phyloP scores from a whole-genome alignment of 2,113 vertebrate genomes.

The Cebidichthys violaceus region DNA sequence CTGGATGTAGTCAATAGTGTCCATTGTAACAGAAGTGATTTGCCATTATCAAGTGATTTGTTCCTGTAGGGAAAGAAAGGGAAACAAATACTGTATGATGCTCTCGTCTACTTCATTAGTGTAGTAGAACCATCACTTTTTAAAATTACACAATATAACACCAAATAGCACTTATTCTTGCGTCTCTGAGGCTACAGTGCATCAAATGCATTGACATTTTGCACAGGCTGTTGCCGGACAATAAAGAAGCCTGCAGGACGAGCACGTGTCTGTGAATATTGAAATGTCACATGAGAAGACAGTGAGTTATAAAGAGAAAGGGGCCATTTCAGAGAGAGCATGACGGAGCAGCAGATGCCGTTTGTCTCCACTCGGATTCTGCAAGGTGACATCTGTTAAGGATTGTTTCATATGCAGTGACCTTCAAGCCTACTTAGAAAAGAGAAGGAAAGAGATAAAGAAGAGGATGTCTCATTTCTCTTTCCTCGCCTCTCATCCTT shows the following conservation, averaged over 20 bases:
- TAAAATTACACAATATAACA: neutral
- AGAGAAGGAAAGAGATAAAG: slow-evolving; percentile 68
- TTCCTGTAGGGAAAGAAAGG: neutral
- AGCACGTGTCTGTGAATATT: slow-evolving; percentile 56
- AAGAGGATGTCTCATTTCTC: slow-evolving; percentile 56
- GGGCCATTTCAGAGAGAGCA: slow-evolving; percentile 38
- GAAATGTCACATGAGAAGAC: slow-evolving; percentile 70
- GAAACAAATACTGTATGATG: neutral
- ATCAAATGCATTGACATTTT: slow-evolving; percentile 65
- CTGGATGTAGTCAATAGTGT: neutral
- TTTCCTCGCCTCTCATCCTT: slow-evolving; percentile 30
- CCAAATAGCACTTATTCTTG: neutral
- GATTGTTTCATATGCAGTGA: slow-evolving; percentile 80
- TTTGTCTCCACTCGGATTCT: slow-evolving; percentile 76
- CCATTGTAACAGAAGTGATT: no score
- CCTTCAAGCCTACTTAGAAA: slow-evolving; percentile 85
- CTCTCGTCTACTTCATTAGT: neutral
- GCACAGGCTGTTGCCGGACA: slow-evolving; percentile 14
- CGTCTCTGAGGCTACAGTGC: neutral
- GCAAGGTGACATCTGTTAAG: slow-evolving; percentile 86
- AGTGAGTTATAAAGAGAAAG: slow-evolving; percentile 55
- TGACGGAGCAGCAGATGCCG: slow-evolving; percentile 63
- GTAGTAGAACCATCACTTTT: neutral
- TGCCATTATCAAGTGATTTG: neutral
- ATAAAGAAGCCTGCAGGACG: slow-evolving; percentile 42